A percentile compares a stretch with the other conserved stretches of the same genome.
phyloP scores from a whole-genome alignment of 2,113 vertebrate species.

The Gymnorhina tibicen region DNA sequence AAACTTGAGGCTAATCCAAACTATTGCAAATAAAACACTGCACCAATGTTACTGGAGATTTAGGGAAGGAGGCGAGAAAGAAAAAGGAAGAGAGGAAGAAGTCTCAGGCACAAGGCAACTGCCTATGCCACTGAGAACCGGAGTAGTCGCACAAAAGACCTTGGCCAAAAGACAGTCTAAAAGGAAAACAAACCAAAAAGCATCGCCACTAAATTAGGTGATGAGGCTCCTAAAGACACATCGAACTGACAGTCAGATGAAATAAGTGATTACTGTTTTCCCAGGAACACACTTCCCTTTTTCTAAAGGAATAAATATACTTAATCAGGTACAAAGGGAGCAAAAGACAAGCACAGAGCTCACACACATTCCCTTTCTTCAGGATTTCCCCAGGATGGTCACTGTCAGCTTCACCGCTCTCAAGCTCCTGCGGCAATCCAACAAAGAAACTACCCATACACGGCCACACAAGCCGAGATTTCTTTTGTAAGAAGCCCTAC shows the following conservation, averaged over 20 bases:
- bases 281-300: neutral
- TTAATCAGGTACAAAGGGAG: neutral
- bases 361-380: neutral
- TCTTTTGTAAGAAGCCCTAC: neutral
- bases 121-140: accelerated
- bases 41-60: neutral
- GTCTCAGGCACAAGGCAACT: neutral
- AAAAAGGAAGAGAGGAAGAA: neutral
- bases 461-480: no score
- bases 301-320: neutral
- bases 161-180: neutral
- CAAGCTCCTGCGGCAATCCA: neutral
- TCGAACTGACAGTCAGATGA: neutral
- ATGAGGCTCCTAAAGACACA: neutral
- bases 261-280: neutral
- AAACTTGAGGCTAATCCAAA: neutral
- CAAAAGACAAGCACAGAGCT: neutral
- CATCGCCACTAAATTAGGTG: neutral
- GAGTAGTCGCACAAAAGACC: accelerated
- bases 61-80: neutral
- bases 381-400: neutral
- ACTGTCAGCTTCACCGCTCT: neutral
- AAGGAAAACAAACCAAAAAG: neutral
- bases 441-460: neutral
- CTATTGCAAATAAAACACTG: neutral